Evolutionary conservation across 2,113 vertebrate species (phyloP), one percentile per base, ranked within the genome.

Genomic region (Marmota monax): DNA sequence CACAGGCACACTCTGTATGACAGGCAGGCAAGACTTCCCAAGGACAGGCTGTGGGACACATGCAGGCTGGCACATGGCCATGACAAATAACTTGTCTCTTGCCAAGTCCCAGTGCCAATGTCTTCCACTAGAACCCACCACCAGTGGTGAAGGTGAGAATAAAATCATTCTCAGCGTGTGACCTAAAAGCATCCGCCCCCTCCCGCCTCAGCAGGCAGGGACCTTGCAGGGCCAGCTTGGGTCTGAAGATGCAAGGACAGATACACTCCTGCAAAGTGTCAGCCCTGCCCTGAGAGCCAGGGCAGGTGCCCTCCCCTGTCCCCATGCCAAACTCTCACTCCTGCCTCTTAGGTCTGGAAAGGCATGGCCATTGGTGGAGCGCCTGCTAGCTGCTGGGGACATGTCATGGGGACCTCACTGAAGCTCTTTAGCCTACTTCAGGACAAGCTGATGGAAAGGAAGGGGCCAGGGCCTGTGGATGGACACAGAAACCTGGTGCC

Each of bases 1-100:
- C 0, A 10, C 61, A 83, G 48, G 67, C 56, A 42, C 29, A 74
- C 42, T 77, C 92, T 70, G 67, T 22, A 6, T 65, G 92, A 58
- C 93, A 94, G 69, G 93, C 67, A 45, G 74, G 61, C 74, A 83
- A 32, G 23, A 5, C 88, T 86, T 86, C 91, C 95, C 84, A 87
- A 87, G 80, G 91, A 86, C 84, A 74, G 84, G 34, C 8, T 88
- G 77, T 25, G 14, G 25, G 45, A 56, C 2, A 84, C 87, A 17
- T 0, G 13, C 13, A 10, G 88, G 80, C 85, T 92, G 95, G 94
- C 92, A n/a, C 23, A 0, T 1, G 1, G 94, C 96, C 94, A 34
- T 32, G 65, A 90, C 95, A 90, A 83, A 79, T 51, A n/a, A 74
- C 88, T 83, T 17, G 42, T n/a, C 88, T 84, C 95, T 45, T 77